phyloP scores from a whole-genome alignment of 1,140 invertebrate species.

The Ips nitidus region DNA sequence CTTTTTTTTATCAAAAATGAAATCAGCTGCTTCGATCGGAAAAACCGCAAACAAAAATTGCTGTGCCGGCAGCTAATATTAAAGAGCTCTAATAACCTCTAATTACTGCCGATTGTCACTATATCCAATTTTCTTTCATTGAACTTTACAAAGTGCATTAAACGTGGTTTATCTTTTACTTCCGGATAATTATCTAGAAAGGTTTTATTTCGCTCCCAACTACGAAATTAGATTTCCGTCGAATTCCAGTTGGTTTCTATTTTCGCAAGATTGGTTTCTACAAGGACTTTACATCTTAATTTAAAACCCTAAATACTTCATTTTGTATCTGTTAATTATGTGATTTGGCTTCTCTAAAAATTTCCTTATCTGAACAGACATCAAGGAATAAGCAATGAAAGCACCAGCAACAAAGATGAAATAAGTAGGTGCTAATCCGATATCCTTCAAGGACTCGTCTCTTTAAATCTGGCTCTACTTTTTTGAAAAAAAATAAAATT shows the following conservation, averaged over 20 bases:
- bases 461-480: too few species aligned
- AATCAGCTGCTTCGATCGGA: slow-evolving; percentile 3
- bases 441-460: too few species aligned
- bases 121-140: slow-evolving; percentile 28
- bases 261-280: slow-evolving; percentile 20
- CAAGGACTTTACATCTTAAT: slow-evolving; percentile 16
- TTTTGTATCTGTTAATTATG: slow-evolving; percentile 5
- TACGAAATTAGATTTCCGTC: slow-evolving; percentile 24
- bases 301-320: slow-evolving; percentile 6
- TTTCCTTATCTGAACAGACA: neutral
- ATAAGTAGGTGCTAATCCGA: too few species aligned
- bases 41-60: slow-evolving; percentile 13
- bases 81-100: slow-evolving; percentile 21
- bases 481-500: too few species aligned
- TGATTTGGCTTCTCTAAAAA: neutral
- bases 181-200: slow-evolving; percentile 26
- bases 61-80: slow-evolving; percentile 12
- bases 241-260: slow-evolving; percentile 12
- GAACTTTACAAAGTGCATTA: slow-evolving; percentile 20
- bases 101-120: slow-evolving; percentile 28
- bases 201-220: slow-evolving; percentile 22
- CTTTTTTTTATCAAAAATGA: slow-evolving; percentile 6
- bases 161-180: slow-evolving; percentile 29
- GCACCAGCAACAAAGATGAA: too few species aligned
- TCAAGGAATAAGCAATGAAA: too few species aligned